A percentile compares a stretch with the other conserved stretches of the same genome.
Conservation (phyloP, 2,888 invertebrate species). For the Halictus quadricinctus region DNA sequence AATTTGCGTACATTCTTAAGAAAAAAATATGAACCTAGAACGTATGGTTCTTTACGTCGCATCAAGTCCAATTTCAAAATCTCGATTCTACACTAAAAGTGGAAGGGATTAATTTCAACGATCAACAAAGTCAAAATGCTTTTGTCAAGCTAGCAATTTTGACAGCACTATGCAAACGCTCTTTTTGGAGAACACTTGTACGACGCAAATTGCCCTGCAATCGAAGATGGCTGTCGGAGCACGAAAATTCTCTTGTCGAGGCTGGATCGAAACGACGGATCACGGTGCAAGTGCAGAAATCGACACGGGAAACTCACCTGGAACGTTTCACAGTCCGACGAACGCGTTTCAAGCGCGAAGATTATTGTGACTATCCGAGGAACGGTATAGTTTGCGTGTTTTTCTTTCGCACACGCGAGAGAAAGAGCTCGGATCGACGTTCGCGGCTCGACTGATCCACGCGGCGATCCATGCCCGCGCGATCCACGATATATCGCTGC, state of each 20-base stretch:
- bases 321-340: not conserved
- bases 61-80: too few species aligned
- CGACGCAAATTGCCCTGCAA: not conserved
- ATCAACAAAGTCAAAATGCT: not conserved
- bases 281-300: not conserved
- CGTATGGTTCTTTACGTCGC: too few species aligned
- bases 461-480: constrained; percentile 15
- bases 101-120: not conserved
- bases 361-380: constrained; percentile 5
- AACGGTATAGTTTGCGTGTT: not conserved
- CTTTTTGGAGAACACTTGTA: not conserved
- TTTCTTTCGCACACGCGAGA: not conserved
- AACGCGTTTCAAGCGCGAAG: not conserved
- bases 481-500: constrained; percentile 45
- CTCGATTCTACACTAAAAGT: too few species aligned
- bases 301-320: constrained; percentile 34
- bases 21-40: too few species aligned
- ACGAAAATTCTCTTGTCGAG: not conserved
- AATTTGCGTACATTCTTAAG: too few species aligned
- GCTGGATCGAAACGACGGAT: not conserved
- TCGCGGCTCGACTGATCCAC: constrained; percentile 49
- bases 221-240: constrained; percentile 4
- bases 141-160: not conserved
- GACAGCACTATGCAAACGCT: not conserved
- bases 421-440: constrained; percentile 45